Evolutionary conservation across 2,888 invertebrate genomes (phyloP).

Genomic region (Tetranychus truncatus): DNA sequence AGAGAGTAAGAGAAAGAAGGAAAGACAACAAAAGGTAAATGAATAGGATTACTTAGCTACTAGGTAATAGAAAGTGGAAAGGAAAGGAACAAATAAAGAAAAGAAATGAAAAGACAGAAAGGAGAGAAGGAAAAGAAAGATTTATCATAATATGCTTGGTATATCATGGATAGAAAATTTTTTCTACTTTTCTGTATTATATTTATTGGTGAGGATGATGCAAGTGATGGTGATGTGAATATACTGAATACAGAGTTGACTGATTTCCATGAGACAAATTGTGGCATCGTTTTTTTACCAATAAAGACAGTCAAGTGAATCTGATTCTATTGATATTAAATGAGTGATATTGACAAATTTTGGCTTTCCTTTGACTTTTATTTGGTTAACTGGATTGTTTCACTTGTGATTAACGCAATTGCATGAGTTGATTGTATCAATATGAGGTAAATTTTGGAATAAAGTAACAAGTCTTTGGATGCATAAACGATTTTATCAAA

Average conservation of each 20-base stretch:
- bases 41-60: neutral
- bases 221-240: neutral
- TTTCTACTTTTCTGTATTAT: neutral
- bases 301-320: too few species aligned
- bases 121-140: neutral
- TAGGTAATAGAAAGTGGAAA: neutral
- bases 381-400: too few species aligned
- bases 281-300: too few species aligned
- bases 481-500: too few species aligned
- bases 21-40: neutral
- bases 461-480: too few species aligned
- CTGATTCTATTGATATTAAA: too few species aligned
- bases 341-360: too few species aligned
- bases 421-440: too few species aligned
- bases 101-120: neutral
- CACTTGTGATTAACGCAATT: too few species aligned
- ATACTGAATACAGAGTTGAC: neutral
- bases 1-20: neutral
- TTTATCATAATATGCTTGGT: neutral
- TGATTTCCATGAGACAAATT: neutral
- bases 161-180: neutral
- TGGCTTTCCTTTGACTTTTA: too few species aligned
- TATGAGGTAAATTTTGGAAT: too few species aligned
- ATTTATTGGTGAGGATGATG: neutral
- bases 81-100: neutral